Conservation (phyloP, 2,888 invertebrate species). For the Sthenelais limicola region DNA sequence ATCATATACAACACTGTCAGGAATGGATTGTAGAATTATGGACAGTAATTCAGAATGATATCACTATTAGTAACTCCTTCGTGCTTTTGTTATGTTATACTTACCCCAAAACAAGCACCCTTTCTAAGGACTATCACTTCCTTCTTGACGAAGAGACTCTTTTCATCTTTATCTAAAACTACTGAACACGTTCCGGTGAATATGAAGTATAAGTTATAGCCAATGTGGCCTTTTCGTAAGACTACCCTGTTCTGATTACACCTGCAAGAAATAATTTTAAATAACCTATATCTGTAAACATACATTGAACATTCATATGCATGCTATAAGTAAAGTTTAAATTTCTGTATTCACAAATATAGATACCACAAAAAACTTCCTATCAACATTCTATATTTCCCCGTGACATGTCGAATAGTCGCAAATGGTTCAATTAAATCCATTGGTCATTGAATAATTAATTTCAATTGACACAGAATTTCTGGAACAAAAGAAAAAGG, state of each 20-base stretch:
- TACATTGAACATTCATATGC: not conserved
- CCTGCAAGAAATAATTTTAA: conserved; percentile 37
- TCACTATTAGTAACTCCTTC: no score
- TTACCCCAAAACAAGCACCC: conserved; percentile 55
- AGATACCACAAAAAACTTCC: no score
- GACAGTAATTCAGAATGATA: no score
- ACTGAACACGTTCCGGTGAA: conserved; percentile 53
- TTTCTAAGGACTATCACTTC: conserved; percentile 46
- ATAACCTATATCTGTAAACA: not conserved
- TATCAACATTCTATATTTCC: no score
- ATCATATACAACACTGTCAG: no score
- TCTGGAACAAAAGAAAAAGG: not conserved
- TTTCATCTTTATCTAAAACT: conserved; percentile 48
- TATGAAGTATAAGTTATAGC: conserved; percentile 54
- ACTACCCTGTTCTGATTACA: conserved; percentile 51
- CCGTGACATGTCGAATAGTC: no score
- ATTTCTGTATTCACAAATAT: no score
- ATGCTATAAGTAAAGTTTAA: no score
- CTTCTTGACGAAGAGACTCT: conserved; percentile 45
- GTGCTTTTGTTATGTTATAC: conserved; percentile 19
- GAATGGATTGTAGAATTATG: no score
- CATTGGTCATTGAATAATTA: no score
- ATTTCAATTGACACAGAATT: no score
- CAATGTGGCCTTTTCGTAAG: conserved; percentile 54
- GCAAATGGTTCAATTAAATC: no score